Conservation (phyloP, 2,113 vertebrate genomes). For the Anser cygnoides region DNA sequence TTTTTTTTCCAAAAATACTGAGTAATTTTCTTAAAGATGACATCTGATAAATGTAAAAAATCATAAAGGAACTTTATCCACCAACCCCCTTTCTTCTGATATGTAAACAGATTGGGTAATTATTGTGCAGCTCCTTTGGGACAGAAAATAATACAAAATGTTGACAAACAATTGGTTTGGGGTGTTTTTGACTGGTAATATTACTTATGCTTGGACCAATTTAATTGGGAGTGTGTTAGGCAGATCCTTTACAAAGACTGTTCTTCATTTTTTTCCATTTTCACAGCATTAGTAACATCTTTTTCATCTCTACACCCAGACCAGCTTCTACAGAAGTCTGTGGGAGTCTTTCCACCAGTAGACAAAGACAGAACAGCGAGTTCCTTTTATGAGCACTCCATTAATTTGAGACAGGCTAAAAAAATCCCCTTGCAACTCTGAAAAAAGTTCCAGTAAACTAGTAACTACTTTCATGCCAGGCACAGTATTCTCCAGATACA, state of each 20-base stretch:
- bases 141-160: neutral
- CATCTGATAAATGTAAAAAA: neutral
- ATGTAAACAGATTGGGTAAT: neutral
- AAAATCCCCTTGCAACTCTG: constrained; percentile 27
- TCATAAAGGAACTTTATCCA: neutral
- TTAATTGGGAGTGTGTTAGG: neutral
- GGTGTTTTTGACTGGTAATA: neutral
- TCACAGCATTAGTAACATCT: neutral
- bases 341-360: constrained; percentile 1
- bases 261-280: neutral
- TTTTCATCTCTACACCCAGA: neutral
- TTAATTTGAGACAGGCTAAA: constrained; percentile 47
- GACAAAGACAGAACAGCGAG: neutral
- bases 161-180: neutral
- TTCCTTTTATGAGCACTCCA: neutral
- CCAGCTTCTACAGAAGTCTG: neutral
- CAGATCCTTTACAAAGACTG: neutral
- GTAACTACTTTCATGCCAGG: neutral
- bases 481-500: neutral
- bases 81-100: neutral
- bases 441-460: neutral
- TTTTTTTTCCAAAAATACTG: neutral
- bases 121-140: neutral
- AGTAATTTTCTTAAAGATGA: neutral
- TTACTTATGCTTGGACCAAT: constrained; percentile 23